Conservation (phyloP, 2,113 vertebrate species). For the Hyaena hyaena region DNA sequence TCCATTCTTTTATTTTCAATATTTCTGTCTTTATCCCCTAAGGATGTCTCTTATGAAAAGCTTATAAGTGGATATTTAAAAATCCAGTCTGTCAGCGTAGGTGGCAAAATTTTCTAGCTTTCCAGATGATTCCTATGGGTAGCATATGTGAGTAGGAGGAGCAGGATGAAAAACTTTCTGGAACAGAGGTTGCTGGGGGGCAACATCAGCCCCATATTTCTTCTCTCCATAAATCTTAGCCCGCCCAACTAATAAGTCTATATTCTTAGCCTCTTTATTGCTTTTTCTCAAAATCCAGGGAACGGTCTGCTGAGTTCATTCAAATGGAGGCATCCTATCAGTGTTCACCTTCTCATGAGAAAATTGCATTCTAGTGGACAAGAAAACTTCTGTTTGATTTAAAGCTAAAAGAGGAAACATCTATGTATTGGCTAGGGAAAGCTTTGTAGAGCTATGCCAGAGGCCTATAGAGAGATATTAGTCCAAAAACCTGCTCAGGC, state of each 20-base stretch:
- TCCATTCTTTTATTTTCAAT: neutral
- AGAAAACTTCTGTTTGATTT: neutral
- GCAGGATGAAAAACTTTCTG: neutral
- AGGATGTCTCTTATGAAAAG: neutral
- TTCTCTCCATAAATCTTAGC: neutral
- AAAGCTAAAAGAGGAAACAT: constrained; percentile 10
- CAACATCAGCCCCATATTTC: neutral
- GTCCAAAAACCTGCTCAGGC: neutral
- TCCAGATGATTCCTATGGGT: neutral
- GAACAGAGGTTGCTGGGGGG: neutral
- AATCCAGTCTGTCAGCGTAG: neutral
- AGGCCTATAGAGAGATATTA: neutral
- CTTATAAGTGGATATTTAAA: neutral
- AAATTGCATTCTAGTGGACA: neutral
- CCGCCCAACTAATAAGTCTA: neutral
- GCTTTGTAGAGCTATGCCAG: neutral
- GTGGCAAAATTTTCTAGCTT: neutral
- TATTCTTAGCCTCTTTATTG: neutral
- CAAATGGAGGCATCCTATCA: neutral
- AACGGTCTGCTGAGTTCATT: neutral
- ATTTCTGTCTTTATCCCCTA: neutral
- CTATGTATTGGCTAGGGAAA: neutral
- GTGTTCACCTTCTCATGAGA: neutral
- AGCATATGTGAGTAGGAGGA: neutral
- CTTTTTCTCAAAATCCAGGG: neutral